Conservation (phyloP, 2,888 invertebrate species). For the Spodoptera exigua region DNA sequence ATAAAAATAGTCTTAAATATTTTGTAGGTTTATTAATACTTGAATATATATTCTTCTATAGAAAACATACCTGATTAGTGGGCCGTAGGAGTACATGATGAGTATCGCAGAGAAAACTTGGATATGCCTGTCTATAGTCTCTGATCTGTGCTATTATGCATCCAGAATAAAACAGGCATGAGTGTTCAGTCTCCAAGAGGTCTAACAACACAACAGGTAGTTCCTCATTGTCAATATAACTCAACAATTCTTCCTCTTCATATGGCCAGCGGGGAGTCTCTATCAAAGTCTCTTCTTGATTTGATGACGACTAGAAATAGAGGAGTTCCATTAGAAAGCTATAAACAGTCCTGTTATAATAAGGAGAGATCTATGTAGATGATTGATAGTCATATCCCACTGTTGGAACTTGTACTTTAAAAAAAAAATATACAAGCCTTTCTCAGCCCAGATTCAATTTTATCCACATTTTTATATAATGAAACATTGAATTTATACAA, state of each 20-base stretch:
- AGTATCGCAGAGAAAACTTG: conserved; percentile 93
- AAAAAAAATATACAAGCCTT: too few species aligned
- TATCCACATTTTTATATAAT: too few species aligned
- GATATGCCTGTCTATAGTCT: conserved; percentile 95
- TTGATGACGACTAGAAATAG: conserved; percentile 66
- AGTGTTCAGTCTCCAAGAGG: conserved; percentile 94
- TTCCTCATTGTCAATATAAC: conserved; percentile 97
- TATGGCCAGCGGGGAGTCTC: conserved; percentile 96
- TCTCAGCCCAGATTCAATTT: too few species aligned
- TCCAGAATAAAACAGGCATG: conserved; percentile 96
- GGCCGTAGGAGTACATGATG: conserved; percentile 96
- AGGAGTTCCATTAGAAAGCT: too few species aligned
- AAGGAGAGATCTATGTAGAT: not conserved
- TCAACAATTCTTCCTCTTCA: conserved; percentile 95
- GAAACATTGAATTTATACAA: too few species aligned
- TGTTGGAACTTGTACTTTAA: too few species aligned
- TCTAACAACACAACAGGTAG: conserved; percentile 96
- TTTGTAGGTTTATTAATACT: too few species aligned
- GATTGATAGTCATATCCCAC: too few species aligned
- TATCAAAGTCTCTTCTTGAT: conserved; percentile 91
- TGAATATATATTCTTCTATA: not conserved
- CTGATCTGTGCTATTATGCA: conserved; percentile 97
- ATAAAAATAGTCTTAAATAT: too few species aligned
- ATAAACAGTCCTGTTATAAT: not conserved
- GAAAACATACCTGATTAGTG: conserved; percentile 94